phyloP scores from a whole-genome alignment of 2,888 invertebrate species.

The Adelognathus sp. region DNA sequence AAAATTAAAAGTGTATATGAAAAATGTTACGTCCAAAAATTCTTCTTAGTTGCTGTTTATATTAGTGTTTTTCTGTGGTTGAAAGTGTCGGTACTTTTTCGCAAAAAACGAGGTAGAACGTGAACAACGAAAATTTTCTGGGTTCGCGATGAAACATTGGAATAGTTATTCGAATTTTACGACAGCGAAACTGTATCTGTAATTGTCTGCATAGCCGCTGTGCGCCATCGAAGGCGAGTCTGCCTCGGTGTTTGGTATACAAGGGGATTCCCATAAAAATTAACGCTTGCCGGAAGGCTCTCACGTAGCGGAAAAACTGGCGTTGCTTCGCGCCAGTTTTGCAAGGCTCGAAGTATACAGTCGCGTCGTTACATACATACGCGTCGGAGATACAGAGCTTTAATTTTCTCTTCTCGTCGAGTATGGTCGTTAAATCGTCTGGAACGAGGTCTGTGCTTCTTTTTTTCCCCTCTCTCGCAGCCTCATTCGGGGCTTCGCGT shows the following conservation, averaged over 20 bases:
- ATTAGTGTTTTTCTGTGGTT: too few species aligned
- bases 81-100: too few species aligned
- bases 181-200: constrained; percentile 16
- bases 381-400: constrained; percentile 33
- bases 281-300: constrained; percentile 64
- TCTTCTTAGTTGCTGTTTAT: too few species aligned
- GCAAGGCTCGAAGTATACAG: not conserved
- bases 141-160: constrained; percentile 40
- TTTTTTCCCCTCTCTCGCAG: not conserved
- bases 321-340: constrained; percentile 12
- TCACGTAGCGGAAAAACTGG: constrained; percentile 49
- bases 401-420: constrained; percentile 20
- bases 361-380: constrained; percentile 10
- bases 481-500: not conserved
- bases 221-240: constrained; percentile 8
- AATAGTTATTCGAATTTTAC: constrained; percentile 43
- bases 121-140: not conserved
- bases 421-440: constrained; percentile 19
- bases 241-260: constrained; percentile 16
- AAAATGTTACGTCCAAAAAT: too few species aligned
- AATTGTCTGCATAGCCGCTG: constrained; percentile 25
- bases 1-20: too few species aligned
- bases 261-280: constrained; percentile 70
- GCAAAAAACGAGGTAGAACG: not conserved
- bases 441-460: not conserved